phyloP scores from a whole-genome alignment of 37 sponge, comb jelly and placozoan genomes.

The Beroe forskalii region DNA sequence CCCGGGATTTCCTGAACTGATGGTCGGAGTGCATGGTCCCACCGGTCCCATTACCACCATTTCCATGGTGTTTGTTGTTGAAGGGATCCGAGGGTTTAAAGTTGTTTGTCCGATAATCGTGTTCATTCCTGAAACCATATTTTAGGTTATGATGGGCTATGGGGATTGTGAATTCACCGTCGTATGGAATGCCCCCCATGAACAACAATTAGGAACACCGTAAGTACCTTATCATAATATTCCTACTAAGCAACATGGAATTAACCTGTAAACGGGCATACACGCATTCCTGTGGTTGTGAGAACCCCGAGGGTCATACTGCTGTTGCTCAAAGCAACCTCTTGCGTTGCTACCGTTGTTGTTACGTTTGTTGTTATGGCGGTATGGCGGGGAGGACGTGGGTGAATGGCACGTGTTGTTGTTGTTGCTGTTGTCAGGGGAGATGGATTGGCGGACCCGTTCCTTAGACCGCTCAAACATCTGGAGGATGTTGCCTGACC shows the following conservation, averaged over 20 bases:
- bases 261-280: no score
- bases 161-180: no score
- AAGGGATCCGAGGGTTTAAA: no score
- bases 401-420: not conserved
- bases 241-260: no score
- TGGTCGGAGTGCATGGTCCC: no score
- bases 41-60: not conserved
- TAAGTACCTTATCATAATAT: no score
- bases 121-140: not conserved
- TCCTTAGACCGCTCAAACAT: slow-evolving; percentile 44
- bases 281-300: not conserved
- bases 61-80: not conserved
- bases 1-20: no score
- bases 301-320: not conserved
- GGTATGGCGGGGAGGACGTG: not conserved
- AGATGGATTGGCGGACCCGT: slow-evolving; percentile 1
- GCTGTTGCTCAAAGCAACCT: not conserved
- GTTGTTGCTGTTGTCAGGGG: not conserved
- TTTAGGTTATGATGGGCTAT: no score
- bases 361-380: slow-evolving; percentile 36
- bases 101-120: not conserved
- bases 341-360: not conserved
- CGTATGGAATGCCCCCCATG: no score
- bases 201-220: no score
- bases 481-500: slow-evolving; percentile 21